A percentile compares a stretch with the other conserved stretches of the same genome.
phyloP scores from a whole-genome alignment of 2,888 invertebrate species.

The Willowsia nigromaculata region DNA sequence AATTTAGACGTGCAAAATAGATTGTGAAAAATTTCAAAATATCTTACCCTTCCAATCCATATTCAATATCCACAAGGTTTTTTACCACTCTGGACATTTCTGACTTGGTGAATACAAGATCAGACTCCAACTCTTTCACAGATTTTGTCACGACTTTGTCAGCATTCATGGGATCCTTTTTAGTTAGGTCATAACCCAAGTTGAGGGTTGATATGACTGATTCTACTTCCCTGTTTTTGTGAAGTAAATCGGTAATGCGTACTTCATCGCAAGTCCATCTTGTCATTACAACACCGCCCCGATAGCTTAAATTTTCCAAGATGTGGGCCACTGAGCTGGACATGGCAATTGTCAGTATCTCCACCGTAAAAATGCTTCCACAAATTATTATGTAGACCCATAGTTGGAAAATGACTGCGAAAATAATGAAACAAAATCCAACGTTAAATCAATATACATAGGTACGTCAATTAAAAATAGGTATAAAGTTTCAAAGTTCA shows the following conservation, averaged over 20 bases:
- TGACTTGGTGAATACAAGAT: slow-evolving; percentile 56
- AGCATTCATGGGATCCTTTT: slow-evolving; percentile 43
- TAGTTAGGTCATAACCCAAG: slow-evolving; percentile 25
- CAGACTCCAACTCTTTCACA: slow-evolving; percentile 45
- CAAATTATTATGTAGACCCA: slow-evolving; percentile 66
- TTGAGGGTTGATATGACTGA: slow-evolving; percentile 48
- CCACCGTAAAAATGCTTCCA: slow-evolving; percentile 64
- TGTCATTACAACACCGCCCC: slow-evolving; percentile 71
- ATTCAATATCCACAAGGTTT: slow-evolving; percentile 73
- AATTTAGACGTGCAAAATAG: neutral
- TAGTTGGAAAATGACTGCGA: slow-evolving; percentile 65
- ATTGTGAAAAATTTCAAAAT: neutral
- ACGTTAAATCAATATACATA: too few species aligned
- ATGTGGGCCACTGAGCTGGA: slow-evolving; percentile 70
- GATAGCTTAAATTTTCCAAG: slow-evolving; percentile 69
- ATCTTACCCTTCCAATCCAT: slow-evolving; percentile 61
- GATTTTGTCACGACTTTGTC: slow-evolving; percentile 49
- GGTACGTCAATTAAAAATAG: too few species aligned
- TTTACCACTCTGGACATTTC: slow-evolving; percentile 65
- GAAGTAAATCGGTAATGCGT: slow-evolving; percentile 62
- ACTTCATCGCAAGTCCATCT: slow-evolving; percentile 70
- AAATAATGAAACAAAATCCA: neutral
- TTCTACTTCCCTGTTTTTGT: slow-evolving; percentile 24
- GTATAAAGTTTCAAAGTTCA: too few species aligned
- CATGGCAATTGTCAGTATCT: slow-evolving; percentile 61